Evolutionary conservation across 2,888 invertebrate genomes (phyloP).

Genomic region (Acanthosepion pharaonis): DNA sequence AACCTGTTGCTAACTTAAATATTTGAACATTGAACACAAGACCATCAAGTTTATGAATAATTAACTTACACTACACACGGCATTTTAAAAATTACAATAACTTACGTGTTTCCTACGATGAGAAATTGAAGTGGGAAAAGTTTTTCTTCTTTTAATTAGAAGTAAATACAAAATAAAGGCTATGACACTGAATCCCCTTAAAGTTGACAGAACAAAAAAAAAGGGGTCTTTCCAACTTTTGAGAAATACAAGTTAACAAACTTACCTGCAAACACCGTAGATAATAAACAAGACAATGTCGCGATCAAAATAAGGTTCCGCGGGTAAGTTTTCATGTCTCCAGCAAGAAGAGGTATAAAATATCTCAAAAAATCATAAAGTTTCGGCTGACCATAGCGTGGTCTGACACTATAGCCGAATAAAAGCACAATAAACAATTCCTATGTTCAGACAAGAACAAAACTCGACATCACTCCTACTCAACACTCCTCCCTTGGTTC

Average conservation of each 20-base stretch:
- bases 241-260: not conserved
- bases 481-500: not conserved
- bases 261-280: not conserved
- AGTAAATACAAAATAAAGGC: not conserved
- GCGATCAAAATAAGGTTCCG: not conserved
- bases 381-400: constrained; percentile 21
- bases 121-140: not conserved
- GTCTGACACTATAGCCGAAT: not conserved
- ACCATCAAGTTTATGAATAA: no score
- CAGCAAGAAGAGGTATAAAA: not conserved
- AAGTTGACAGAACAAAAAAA: not conserved
- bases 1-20: not conserved
- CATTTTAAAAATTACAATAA: not conserved
- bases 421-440: constrained; percentile 6
- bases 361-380: constrained; percentile 6
- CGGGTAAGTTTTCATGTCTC: constrained; percentile 14
- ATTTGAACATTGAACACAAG: not conserved
- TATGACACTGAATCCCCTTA: not conserved
- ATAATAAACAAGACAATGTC: not conserved
- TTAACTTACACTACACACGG: no score
- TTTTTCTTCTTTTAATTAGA: not conserved
- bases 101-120: not conserved
- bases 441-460: not conserved
- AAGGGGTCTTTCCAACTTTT: not conserved
- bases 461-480: constrained; percentile 22